A percentile compares a stretch with the other conserved stretches of the same genome.
These are phyloP conservation scores for Brachypalpus laphriformis DNA, from an alignment of 2,888 invertebrate species.

Conservation along the genomic window DNA sequence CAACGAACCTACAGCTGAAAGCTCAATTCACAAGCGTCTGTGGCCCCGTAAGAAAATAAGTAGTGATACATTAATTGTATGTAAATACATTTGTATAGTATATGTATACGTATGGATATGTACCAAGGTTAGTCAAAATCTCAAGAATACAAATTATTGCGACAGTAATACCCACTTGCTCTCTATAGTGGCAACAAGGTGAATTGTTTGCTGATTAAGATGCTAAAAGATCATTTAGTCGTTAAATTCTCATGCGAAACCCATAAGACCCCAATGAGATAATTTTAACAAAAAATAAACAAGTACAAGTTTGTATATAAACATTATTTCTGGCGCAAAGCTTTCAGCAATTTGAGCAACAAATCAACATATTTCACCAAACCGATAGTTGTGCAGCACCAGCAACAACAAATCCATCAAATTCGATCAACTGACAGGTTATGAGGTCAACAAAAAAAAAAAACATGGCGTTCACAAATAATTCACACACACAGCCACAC, in stretches of 20 bases:
- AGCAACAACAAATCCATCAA: conserved; percentile 58
- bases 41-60: too few species aligned
- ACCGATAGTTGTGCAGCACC: conserved; percentile 5
- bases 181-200: background rate
- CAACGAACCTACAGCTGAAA: too few species aligned
- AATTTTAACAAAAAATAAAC: background rate
- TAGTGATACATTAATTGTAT: too few species aligned
- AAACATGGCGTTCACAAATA: conserved; percentile 36
- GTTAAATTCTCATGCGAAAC: background rate
- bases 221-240: background rate
- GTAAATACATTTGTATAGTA: too few species aligned
- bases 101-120: too few species aligned
- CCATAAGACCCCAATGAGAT: background rate
- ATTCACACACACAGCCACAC: conserved; percentile 3
- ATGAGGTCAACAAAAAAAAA: conserved; percentile 34
- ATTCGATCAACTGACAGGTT: conserved; percentile 53
- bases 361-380: conserved; percentile 24
- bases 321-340: background rate
- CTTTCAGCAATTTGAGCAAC: conserved; percentile 25
- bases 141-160: background rate
- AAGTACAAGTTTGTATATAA: background rate
- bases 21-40: too few species aligned
- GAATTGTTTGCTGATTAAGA: background rate
- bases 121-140: background rate
- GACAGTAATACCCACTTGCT: background rate